Evolutionary conservation across 2,888 invertebrate species (phyloP).

Genomic region (Xylocampa areola): DNA sequence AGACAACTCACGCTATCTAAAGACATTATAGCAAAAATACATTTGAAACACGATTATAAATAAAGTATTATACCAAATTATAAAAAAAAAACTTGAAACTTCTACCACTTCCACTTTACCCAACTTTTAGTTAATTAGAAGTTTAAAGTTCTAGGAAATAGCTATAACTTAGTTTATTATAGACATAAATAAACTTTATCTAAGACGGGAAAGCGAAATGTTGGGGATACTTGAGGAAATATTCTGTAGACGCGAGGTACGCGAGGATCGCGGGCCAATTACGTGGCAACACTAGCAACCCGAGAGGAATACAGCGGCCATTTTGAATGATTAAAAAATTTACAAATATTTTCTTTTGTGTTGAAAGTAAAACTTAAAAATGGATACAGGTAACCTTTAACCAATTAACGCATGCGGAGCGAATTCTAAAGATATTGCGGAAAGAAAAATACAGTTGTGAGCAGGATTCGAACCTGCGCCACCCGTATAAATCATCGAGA

Average conservation of each 20-base stretch:
- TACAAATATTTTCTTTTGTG: background rate
- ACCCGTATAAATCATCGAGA: no score
- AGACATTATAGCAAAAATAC: no score
- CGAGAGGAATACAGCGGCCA: background rate
- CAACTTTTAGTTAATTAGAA: conserved; percentile 34
- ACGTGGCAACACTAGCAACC: conserved; percentile 5
- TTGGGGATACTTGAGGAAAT: conserved; percentile 22
- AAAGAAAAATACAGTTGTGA: no score
- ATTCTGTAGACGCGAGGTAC: conserved; percentile 15
- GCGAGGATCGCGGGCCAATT: conserved; percentile 18
- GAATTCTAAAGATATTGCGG: no score
- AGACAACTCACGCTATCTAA: no score
- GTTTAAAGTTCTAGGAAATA: conserved; percentile 28
- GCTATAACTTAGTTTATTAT: conserved; percentile 43
- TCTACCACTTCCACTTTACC: conserved; percentile 12
- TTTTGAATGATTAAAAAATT: conserved; percentile 12
- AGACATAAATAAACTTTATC: conserved; percentile 48
- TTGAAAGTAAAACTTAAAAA: no score
- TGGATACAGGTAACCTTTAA: no score
- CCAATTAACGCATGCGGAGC: no score
- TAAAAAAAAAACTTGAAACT: no score
- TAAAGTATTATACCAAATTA: no score
- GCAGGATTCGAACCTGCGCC: no score
- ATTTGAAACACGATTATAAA: no score
- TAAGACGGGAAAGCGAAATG: conserved; percentile 24